A percentile compares a stretch with the other conserved stretches of the same genome.
These are phyloP conservation scores for Salpingus planirostris DNA, from an alignment of 2,888 invertebrate species.

Conservation along the genomic window DNA sequence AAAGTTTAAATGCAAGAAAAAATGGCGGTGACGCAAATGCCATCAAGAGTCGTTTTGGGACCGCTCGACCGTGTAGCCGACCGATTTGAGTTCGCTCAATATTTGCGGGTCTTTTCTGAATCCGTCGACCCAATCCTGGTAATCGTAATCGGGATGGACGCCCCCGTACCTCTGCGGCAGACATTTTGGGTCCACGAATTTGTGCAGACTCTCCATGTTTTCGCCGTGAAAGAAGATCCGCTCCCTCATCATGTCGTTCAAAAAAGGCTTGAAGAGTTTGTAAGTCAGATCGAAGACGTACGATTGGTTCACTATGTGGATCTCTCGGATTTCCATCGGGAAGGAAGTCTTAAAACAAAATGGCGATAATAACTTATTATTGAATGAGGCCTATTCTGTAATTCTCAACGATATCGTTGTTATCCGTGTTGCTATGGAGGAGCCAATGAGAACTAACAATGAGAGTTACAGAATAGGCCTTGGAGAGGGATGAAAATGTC, in stretches of 20 bases:
- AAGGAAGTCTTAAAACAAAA: conserved; percentile 51
- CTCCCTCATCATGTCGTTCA: conserved; percentile 55
- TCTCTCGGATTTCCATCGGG: conserved; percentile 60
- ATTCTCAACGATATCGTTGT: too few species aligned
- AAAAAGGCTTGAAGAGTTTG: conserved; percentile 66
- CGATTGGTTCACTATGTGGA: conserved; percentile 70
- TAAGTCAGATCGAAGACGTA: conserved; percentile 72
- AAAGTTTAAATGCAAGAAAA: too few species aligned
- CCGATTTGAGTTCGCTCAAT: conserved; percentile 51
- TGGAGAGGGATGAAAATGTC: conserved; percentile 20
- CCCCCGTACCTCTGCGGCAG: conserved; percentile 58
- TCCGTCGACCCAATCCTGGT: conserved; percentile 62
- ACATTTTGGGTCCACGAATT: conserved; percentile 57
- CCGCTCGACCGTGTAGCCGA: too few species aligned
- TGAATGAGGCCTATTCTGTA: too few species aligned
- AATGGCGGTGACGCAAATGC: too few species aligned
- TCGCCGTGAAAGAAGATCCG: conserved; percentile 58
- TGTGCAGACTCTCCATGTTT: conserved; percentile 61
- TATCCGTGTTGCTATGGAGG: not conserved
- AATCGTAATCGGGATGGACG: conserved; percentile 57
- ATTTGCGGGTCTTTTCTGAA: conserved; percentile 49
- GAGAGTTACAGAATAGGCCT: too few species aligned
- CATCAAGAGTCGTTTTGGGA: too few species aligned
- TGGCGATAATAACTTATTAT: too few species aligned
- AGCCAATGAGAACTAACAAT: not conserved